Percentiles rank a stretch among this genome's conserved stretches.
phyloP scores from a whole-genome alignment of 2,888 invertebrate species.

The Xylophagus ater region DNA sequence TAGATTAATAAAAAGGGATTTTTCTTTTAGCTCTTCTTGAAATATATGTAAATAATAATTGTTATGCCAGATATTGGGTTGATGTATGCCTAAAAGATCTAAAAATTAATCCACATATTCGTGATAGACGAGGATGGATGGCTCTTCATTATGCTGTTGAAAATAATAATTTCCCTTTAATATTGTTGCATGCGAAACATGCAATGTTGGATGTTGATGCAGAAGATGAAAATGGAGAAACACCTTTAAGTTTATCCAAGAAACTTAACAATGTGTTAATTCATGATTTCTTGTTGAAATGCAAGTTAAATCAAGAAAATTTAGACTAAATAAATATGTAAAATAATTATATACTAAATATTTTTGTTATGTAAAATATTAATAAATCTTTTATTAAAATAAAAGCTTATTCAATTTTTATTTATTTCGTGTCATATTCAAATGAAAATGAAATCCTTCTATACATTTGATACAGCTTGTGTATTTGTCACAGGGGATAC shows the following conservation, averaged over 20 bases:
- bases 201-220: neutral
- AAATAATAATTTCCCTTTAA: constrained; percentile 5
- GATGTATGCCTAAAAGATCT: neutral
- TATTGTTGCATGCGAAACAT: constrained; percentile 1
- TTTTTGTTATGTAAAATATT: no score
- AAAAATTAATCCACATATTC: neutral
- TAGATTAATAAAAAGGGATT: no score
- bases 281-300: neutral
- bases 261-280: constrained; percentile 2
- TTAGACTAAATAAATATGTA: no score
- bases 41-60: constrained; percentile 5
- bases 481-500: no score
- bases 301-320: neutral
- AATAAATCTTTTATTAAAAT: no score
- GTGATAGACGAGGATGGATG: neutral
- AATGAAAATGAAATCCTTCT: no score
- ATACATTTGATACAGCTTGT: no score
- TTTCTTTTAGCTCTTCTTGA: constrained; percentile 4
- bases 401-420: no score
- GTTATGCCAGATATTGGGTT: constrained; percentile 3
- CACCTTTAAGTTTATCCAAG: neutral
- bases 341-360: no score
- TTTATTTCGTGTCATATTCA: no score
- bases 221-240: neutral
- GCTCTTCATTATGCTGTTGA: constrained; percentile 8